These are phyloP conservation scores for Leptosomus discolor DNA, from an alignment of 2,113 vertebrate species.

Conservation along the genomic window DNA sequence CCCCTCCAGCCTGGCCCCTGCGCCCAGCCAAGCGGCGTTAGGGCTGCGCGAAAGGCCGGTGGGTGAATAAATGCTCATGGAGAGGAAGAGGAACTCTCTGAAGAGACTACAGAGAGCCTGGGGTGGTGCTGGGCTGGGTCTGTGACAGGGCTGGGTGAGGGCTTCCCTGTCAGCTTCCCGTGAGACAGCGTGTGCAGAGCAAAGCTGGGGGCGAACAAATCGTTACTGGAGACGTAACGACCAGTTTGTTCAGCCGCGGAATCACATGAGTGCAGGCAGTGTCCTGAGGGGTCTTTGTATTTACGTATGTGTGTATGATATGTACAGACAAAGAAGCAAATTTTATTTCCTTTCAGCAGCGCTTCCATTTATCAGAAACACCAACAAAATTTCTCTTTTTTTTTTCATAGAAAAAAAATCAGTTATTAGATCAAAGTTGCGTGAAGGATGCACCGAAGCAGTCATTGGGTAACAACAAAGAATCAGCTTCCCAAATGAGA, in stretches of 20 bases:
- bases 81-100: neutral
- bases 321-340: neutral
- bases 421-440: neutral
- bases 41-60: rapidly evolving
- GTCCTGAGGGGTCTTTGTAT: neutral
- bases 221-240: rapidly evolving
- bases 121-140: neutral
- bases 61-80: neutral
- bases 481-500: neutral
- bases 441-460: neutral
- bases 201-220: neutral
- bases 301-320: neutral
- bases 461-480: neutral
- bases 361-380: neutral
- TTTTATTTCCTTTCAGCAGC: neutral
- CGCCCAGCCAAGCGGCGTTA: rapidly evolving
- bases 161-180: neutral
- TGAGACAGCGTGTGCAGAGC: neutral
- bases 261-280: rapidly evolving
- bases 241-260: neutral
- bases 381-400: neutral
- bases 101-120: neutral
- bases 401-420: neutral
- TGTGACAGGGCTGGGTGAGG: neutral
- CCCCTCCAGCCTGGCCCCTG: neutral